A percentile compares a stretch with the other conserved stretches of the same genome.
These are phyloP conservation scores for Papilio demoleus DNA, from an alignment of 2,888 invertebrate species.

Conservation along the genomic window DNA sequence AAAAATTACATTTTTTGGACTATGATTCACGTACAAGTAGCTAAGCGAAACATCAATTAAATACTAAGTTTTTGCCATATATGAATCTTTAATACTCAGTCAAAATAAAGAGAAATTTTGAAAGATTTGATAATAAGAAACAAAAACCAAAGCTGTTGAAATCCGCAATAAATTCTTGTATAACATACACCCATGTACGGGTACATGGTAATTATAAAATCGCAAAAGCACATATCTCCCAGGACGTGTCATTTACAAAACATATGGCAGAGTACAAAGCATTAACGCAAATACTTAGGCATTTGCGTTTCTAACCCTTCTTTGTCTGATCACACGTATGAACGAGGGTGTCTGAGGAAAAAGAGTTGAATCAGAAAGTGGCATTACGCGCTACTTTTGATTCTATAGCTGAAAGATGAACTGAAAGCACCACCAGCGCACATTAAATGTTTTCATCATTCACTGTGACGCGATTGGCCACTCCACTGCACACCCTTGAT, in stretches of 20 bases:
- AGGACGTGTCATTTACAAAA: slow-evolving; percentile 37
- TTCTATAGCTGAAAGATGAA: slow-evolving; percentile 16
- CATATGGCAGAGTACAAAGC: slow-evolving; percentile 39
- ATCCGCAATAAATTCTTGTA: background rate
- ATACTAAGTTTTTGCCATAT: too few species aligned
- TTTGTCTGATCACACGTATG: slow-evolving; percentile 40
- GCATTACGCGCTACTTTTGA: slow-evolving; percentile 39
- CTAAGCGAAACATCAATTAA: too few species aligned
- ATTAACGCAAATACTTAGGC: slow-evolving; percentile 40
- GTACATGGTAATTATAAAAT: slow-evolving; percentile 27
- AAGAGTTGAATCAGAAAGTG: slow-evolving; percentile 41
- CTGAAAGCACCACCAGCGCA: slow-evolving; percentile 28
- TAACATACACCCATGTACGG: background rate
- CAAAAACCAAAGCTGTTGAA: background rate
- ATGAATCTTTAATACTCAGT: too few species aligned
- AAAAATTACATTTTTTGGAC: too few species aligned
- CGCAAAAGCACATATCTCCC: slow-evolving; percentile 25
- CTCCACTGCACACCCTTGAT: slow-evolving; percentile 8
- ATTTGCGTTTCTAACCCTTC: slow-evolving; percentile 40
- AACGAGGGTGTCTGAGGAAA: slow-evolving; percentile 38
- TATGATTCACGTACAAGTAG: too few species aligned
- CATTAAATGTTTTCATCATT: slow-evolving; percentile 30
- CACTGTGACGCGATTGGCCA: slow-evolving; percentile 18
- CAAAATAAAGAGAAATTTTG: too few species aligned
- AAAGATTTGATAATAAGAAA: background rate